Base-by-base conservation (phyloP, 2,888 invertebrate genomes). In the Calameuta filiformis region DNA sequence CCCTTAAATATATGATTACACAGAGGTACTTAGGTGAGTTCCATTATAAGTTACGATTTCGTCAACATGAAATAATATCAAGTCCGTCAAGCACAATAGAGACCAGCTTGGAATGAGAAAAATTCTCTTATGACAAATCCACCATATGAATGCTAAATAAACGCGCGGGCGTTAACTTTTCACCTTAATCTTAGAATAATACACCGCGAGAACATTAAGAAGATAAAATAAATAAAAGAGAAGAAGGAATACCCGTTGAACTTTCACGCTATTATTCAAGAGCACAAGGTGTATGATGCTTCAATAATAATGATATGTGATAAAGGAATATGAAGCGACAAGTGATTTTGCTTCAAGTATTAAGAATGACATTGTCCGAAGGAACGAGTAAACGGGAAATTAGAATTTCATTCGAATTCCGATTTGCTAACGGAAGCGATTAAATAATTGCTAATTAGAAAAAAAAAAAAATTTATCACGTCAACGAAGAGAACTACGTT, bases 301-400 rank as follows among this genome's bases (percentile, higher is more conserved):
- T 71, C 71, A 31, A 71, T 75, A 79, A 71, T 68, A 40, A 73
- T 69, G 79, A 75, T 35, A 79, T 79, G 79, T 76, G 80, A 82
- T 73, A 79, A 74, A 69, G 35, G 30, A 73, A 77, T 75, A 75
- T 73, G 68, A 79, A 80, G 79, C 76, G 79, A 84, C 56, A 56
- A 23, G 9, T 56, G 56, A 56, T 56, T 56, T 82, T 78, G 75
- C 77, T 80, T 80, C 73, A 79, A 81, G 77, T 78, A 82, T 84
- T 84, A 78, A 56, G 56, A 56, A 56, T 23, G 23, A 9, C 23
- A 56, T 56, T 56, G 9, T 56, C 56, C 23, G 56, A 23, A 9
- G 2, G 6, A 23, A 23, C 9, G 56, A 56, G 56, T 23, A 56
- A 56, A 23, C 23, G 56, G 23, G 23, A 23, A 56, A 56, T 56